phyloP scores from a whole-genome alignment of 1,140 invertebrate genomes.

The Polypedilum vanderplanki region DNA sequence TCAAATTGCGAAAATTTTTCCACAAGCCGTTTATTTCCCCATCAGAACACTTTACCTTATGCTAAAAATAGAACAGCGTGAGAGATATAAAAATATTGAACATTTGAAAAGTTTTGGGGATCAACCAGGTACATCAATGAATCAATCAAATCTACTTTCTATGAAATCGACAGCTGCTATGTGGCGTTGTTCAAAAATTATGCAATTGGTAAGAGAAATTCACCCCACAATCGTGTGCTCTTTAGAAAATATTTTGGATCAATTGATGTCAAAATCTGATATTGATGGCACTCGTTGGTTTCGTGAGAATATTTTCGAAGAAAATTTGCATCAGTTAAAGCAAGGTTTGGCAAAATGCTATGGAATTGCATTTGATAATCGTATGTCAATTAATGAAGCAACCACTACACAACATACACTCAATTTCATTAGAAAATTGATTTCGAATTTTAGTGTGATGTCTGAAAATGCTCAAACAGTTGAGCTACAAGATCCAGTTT shows the following conservation, averaged over 20 bases:
- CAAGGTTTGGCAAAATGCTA: constrained; percentile 94
- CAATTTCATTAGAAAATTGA: constrained; percentile 92
- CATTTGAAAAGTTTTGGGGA: constrained; percentile 33
- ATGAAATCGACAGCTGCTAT: constrained; percentile 81
- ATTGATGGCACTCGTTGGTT: constrained; percentile 59
- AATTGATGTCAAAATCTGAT: constrained; percentile 64
- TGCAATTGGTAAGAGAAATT: constrained; percentile 91
- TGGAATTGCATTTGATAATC: constrained; percentile 92
- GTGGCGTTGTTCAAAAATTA: constrained; percentile 91
- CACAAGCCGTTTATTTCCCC: constrained; percentile 96
- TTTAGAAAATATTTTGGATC: constrained; percentile 92
- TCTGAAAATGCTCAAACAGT: constrained; percentile 78
- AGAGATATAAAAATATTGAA: constrained; percentile 70
- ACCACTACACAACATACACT: constrained; percentile 91
- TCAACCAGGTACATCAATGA: constrained; percentile 31
- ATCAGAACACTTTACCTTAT: constrained; percentile 90
- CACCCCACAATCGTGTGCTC: constrained; percentile 92
- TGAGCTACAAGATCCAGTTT: constrained; percentile 92
- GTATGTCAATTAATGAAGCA: constrained; percentile 77
- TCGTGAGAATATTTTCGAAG: constrained; percentile 96
- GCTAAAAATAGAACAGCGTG: constrained; percentile 87
- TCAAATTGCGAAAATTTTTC: constrained; percentile 87
- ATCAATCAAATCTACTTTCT: constrained; percentile 48
- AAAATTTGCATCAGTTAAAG: constrained; percentile 81
- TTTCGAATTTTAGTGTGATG: constrained; percentile 90